Evolutionary conservation across 2,113 vertebrate genomes (phyloP).

Genomic region (Leptobrachium leishanense): DNA sequence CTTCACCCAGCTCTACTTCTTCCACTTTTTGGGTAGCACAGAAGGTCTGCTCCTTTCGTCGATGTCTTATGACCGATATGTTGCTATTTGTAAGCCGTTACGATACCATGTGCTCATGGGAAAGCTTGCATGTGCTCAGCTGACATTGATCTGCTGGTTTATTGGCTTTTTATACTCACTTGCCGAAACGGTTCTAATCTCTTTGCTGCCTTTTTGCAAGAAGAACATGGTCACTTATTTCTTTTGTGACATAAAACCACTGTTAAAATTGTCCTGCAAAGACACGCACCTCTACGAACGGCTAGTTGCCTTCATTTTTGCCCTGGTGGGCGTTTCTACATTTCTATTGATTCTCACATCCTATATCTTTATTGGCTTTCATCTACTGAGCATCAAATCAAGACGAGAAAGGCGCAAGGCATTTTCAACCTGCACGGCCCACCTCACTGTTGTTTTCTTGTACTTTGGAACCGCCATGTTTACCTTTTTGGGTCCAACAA

Average conservation of each 20-base stretch:
- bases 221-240: constrained; percentile 49
- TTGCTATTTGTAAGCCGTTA: constrained; percentile 14
- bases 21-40: constrained; percentile 3
- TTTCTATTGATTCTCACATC: constrained; percentile 41
- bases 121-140: constrained; percentile 8
- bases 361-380: constrained; percentile 42
- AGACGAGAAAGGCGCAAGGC: constrained; percentile 50
- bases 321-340: constrained; percentile 33
- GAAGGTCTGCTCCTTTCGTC: constrained; percentile 9
- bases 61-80: constrained; percentile 22
- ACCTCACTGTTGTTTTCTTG: constrained; percentile 49
- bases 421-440: constrained; percentile 51
- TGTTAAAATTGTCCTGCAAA: constrained; percentile 50
- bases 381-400: constrained; percentile 29
- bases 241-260: constrained; percentile 47
- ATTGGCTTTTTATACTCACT: constrained; percentile 52
- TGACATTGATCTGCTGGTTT: constrained; percentile 48
- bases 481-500: constrained; percentile 7
- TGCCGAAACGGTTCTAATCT: constrained; percentile 49
- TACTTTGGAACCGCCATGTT: too few species aligned
- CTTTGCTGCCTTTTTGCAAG: constrained; percentile 54
- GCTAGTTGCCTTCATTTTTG: constrained; percentile 5
- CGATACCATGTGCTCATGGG: constrained; percentile 1
- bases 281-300: constrained; percentile 22
- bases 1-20: constrained; percentile 12